Evolutionary conservation across 2,113 vertebrate species (phyloP).

Genomic region (Porphyrio hochstetteri): DNA sequence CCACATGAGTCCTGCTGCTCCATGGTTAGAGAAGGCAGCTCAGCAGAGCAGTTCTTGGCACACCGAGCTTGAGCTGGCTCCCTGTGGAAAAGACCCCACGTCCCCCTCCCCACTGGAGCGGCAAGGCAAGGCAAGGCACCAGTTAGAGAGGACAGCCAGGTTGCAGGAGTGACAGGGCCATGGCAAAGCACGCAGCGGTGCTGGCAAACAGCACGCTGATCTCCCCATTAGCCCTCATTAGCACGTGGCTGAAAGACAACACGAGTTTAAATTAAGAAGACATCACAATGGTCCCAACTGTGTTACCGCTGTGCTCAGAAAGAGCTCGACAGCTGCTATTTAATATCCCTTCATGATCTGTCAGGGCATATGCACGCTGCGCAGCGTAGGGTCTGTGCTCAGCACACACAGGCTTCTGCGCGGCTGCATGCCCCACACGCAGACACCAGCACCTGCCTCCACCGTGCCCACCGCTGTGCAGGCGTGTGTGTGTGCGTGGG

Average conservation of each 20-base stretch:
- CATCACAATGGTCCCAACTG: slow-evolving; percentile 71
- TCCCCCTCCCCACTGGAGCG: neutral
- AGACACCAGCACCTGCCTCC: neutral
- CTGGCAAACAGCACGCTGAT: slow-evolving; percentile 36
- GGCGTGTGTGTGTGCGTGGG: neutral
- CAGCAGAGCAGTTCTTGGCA: neutral
- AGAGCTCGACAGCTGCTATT: slow-evolving; percentile 65
- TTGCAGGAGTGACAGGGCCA: neutral
- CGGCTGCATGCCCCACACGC: neutral
- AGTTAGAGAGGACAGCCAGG: neutral
- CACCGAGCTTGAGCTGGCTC: fast-evolving
- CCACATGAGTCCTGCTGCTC: fast-evolving
- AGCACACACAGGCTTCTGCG: neutral
- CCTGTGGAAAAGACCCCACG: neutral
- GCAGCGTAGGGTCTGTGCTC: neutral
- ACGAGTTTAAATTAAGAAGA: slow-evolving; percentile 69
- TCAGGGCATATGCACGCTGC: neutral
- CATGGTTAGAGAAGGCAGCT: fast-evolving
- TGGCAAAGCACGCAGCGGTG: neutral
- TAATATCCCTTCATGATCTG: neutral
- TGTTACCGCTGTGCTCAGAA: slow-evolving; percentile 36
- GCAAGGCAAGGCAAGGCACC: neutral
- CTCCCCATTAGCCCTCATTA: slow-evolving; percentile 75
- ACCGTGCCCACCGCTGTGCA: neutral
- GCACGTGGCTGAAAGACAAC: slow-evolving; percentile 72